Conservation (phyloP, 1,140 invertebrate species). For the Drosophila navojoa region DNA sequence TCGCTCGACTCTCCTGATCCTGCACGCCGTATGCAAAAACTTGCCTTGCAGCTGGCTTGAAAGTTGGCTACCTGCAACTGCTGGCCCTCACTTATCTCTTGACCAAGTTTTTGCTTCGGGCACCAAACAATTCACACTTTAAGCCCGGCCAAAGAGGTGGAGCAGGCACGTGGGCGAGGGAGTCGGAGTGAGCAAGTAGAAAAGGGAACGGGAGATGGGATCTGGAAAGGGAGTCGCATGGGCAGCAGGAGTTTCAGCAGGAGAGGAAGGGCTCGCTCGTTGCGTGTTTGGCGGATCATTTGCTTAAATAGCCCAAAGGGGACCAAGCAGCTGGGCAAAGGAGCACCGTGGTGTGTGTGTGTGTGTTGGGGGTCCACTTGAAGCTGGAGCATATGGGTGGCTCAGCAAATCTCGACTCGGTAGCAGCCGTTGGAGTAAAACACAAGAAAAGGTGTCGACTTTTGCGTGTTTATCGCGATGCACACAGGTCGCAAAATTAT, state of each 20-base stretch:
- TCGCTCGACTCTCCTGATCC: no score
- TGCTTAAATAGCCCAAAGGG: constrained; percentile 79
- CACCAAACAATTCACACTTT: constrained; percentile 82
- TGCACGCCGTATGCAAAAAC: constrained; percentile 70
- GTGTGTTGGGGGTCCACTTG: neutral
- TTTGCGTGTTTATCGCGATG: constrained; percentile 80
- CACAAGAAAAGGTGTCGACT: constrained; percentile 55
- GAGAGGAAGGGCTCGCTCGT: constrained; percentile 11
- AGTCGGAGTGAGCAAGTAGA: neutral
- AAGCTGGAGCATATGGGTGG: constrained; percentile 77
- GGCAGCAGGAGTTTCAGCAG: neutral
- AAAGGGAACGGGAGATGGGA: neutral
- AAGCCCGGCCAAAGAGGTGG: neutral
- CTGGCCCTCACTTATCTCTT: constrained; percentile 48
- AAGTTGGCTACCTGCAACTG: constrained; percentile 9
- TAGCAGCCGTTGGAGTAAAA: constrained; percentile 31
- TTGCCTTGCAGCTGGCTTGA: constrained; percentile 50
- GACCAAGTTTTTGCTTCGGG: constrained; percentile 59
- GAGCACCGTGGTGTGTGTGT: neutral
- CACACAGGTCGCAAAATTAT: constrained; percentile 50
- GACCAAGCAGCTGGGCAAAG: constrained; percentile 38
- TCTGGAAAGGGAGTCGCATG: no score
- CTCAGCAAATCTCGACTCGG: constrained; percentile 54
- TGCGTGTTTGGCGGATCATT: constrained; percentile 75
- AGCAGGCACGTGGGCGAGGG: neutral